Evolutionary conservation across 2,113 vertebrate species (phyloP).

Genomic region (Aythya baeri): DNA sequence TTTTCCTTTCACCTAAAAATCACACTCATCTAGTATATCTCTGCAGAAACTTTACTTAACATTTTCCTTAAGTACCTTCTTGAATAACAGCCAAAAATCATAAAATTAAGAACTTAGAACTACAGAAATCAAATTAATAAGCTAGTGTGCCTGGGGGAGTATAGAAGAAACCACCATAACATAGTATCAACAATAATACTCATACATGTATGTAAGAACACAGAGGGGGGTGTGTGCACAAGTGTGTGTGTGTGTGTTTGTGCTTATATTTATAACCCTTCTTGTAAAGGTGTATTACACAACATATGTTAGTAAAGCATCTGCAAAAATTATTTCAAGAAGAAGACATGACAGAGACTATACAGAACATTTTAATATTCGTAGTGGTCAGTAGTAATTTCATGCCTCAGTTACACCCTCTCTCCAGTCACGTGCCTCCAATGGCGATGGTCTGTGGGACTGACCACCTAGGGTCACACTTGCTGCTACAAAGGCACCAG

Average conservation of each 20-base stretch:
- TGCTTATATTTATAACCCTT: neutral
- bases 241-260: neutral
- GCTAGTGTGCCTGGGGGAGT: neutral
- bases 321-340: neutral
- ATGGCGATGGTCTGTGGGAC: neutral
- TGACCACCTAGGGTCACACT: neutral
- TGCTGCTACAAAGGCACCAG: neutral
- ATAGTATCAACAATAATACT: neutral
- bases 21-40: neutral
- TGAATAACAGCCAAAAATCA: conserved; percentile 29
- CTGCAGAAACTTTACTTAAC: conserved; percentile 1
- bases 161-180: conserved; percentile 15
- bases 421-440: fast-evolving
- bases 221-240: fast-evolving
- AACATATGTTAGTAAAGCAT: neutral
- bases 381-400: neutral
- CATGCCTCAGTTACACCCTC: neutral
- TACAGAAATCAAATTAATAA: conserved; percentile 48
- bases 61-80: conserved; percentile 26
- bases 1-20: conserved; percentile 11
- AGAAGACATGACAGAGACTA: neutral
- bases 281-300: neutral
- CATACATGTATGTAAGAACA: neutral
- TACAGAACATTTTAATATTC: neutral
- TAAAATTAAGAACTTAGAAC: conserved; percentile 26